A percentile compares a stretch with the other conserved stretches of the same genome.
Evolutionary conservation across 2,888 invertebrate genomes (phyloP).

Genomic region (Leptopilina syphax): DNA sequence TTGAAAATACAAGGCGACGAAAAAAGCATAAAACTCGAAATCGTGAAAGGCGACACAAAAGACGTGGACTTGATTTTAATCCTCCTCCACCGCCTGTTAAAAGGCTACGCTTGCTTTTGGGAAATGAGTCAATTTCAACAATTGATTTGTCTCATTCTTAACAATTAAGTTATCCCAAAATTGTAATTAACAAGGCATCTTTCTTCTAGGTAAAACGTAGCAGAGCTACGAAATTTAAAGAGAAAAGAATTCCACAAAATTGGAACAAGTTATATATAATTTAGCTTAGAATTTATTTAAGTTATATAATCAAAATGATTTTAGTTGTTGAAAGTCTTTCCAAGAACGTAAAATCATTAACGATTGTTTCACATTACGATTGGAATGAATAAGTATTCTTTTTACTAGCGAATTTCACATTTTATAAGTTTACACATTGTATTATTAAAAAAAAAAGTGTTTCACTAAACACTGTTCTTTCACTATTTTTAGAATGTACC

Average conservation of each 20-base stretch:
- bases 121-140: conserved; percentile 89
- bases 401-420: conserved; percentile 6
- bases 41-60: conserved; percentile 81
- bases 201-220: conserved; percentile 30
- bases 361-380: conserved; percentile 17
- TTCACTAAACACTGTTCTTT: conserved; percentile 1
- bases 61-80: conserved; percentile 76
- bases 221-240: conserved; percentile 7
- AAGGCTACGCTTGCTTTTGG: conserved; percentile 90
- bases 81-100: conserved; percentile 87
- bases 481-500: conserved; percentile 10
- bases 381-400: conserved; percentile 5
- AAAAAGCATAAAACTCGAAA: conserved; percentile 80
- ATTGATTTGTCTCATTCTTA: conserved; percentile 90
- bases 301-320: background rate
- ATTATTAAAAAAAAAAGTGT: conserved; percentile 21
- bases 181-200: conserved; percentile 17
- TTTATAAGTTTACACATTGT: background rate
- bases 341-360: background rate
- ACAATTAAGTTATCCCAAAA: conserved; percentile 59
- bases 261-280: conserved; percentile 2
- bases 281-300: conserved; percentile 5
- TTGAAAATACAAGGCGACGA: conserved; percentile 78
- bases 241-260: background rate
- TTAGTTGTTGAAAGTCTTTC: conserved; percentile 4